Conservation (phyloP, 1,140 invertebrate species). For the Euura lappo region DNA sequence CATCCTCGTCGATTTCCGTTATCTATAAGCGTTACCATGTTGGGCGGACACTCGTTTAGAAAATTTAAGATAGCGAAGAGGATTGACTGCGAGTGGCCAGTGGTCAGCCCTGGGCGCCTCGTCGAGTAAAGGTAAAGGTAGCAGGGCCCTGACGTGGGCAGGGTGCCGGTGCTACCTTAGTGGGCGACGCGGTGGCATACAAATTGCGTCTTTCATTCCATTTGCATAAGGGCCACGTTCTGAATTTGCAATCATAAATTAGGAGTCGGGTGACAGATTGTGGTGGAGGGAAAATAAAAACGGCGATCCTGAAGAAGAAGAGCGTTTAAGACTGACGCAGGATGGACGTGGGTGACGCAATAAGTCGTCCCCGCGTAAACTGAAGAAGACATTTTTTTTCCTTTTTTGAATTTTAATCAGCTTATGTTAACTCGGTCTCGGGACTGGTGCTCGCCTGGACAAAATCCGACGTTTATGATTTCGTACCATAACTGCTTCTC, state of each 20-base stretch:
- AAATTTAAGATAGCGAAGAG: background rate
- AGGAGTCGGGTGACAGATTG: too few species aligned
- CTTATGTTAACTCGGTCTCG: background rate
- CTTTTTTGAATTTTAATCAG: background rate
- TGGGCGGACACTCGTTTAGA: conserved; percentile 1
- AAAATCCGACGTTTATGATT: conserved; percentile 4
- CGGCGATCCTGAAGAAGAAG: too few species aligned
- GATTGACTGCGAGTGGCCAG: too few species aligned
- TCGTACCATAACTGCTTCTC: background rate
- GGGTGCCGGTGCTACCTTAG: too few species aligned
- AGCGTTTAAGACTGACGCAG: background rate
- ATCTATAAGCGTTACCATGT: background rate
- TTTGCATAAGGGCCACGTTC: background rate
- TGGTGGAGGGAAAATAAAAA: too few species aligned
- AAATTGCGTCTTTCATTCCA: background rate
- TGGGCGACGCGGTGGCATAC: background rate
- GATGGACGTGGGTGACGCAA: background rate
- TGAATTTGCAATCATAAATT: conserved; percentile 4
- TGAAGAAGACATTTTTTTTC: background rate
- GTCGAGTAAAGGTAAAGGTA: too few species aligned
- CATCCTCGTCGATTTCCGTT: background rate
- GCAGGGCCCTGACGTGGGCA: too few species aligned
- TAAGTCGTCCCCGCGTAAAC: background rate
- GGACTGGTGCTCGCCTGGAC: too few species aligned
- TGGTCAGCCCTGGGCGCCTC: too few species aligned